Conservation (phyloP, 35 echinoderm and acorn worm species). For the Apostichopus japonicus region DNA sequence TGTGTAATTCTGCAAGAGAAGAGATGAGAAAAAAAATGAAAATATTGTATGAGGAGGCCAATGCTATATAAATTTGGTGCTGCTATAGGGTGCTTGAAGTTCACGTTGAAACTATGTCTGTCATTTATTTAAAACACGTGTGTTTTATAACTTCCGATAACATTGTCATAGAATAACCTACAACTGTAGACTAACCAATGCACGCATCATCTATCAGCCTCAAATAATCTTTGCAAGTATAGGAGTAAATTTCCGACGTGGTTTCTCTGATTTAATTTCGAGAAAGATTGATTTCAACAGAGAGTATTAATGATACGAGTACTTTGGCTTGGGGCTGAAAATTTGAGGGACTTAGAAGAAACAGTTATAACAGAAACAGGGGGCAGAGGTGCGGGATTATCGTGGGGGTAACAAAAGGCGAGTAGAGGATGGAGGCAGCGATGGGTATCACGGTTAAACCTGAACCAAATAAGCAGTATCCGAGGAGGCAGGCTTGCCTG, state of each 20-base stretch:
- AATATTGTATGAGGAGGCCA: too few relatives aligned
- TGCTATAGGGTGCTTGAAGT: too few relatives aligned
- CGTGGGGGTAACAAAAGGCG: neutral
- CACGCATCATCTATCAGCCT: neutral
- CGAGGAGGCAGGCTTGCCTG: neutral
- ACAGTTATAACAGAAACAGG: neutral
- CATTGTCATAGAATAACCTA: too few relatives aligned
- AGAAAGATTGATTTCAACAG: conserved; percentile 1
- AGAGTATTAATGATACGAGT: neutral
- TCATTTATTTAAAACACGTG: too few relatives aligned
- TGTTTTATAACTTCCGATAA: too few relatives aligned
- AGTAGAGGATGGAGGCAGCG: neutral
- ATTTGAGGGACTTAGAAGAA: neutral
- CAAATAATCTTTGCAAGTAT: neutral
- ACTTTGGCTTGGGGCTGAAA: neutral
- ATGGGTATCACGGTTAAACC: neutral
- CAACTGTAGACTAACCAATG: too few relatives aligned
- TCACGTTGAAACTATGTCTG: too few relatives aligned
- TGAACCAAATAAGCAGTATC: neutral
- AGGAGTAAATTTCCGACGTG: neutral
- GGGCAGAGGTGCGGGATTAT: neutral
- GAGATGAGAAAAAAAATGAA: too few relatives aligned
- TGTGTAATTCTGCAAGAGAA: too few relatives aligned
- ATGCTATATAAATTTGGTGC: too few relatives aligned
- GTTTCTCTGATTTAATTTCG: neutral